Conservation (phyloP, 1,140 invertebrate species). For the Anthonomus grandis region DNA sequence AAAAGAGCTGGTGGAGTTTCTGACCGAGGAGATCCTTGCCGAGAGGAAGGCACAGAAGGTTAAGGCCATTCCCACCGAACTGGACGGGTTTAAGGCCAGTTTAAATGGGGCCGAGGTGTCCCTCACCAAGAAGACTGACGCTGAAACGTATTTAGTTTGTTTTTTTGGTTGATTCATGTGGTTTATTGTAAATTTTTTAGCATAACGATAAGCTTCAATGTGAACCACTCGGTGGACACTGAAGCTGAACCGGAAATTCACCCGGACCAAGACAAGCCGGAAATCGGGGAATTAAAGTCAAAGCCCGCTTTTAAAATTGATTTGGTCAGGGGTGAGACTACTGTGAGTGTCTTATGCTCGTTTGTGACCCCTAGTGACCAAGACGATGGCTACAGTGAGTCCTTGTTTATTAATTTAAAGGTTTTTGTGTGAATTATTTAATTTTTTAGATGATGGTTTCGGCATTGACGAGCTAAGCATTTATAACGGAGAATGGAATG, state of each 20-base stretch:
- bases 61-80: conserved; percentile 67
- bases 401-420: neutral
- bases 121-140: conserved; percentile 65
- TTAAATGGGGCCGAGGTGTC: conserved; percentile 75
- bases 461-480: conserved; percentile 85
- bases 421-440: conserved; percentile 1
- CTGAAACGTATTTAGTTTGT: conserved; percentile 68
- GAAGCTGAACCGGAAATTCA: conserved; percentile 65
- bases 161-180: neutral
- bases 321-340: conserved; percentile 69
- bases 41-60: conserved; percentile 78
- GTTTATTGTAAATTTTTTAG: conserved; percentile 49
- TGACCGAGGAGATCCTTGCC: conserved; percentile 83
- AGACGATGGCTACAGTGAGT: conserved; percentile 70
- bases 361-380: conserved; percentile 64
- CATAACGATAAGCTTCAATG: conserved; percentile 76
- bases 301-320: conserved; percentile 86
- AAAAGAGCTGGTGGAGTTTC: conserved; percentile 79
- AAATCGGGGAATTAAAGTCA: conserved; percentile 78
- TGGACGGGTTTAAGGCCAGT: conserved; percentile 76
- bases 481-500: conserved; percentile 78
- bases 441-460: conserved; percentile 72
- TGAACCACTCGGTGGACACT: conserved; percentile 86
- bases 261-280: conserved; percentile 61
- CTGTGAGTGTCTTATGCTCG: conserved; percentile 78